phyloP scores from a whole-genome alignment of 1,140 invertebrate genomes.

The Schlechtendalia chinensis region DNA sequence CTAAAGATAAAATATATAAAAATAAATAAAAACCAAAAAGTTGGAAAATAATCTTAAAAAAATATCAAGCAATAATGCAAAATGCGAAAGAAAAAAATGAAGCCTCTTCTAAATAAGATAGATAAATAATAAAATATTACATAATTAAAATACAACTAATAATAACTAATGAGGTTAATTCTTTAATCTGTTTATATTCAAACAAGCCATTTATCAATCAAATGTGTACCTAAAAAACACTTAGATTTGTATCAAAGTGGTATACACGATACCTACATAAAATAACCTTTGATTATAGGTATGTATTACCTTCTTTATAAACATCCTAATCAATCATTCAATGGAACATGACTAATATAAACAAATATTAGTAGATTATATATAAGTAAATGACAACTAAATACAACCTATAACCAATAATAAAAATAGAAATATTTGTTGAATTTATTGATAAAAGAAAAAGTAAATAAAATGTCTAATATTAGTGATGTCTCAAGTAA shows the following conservation, averaged over 20 bases:
- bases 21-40: conserved; percentile 19
- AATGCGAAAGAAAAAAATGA: conserved; percentile 8
- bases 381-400: too few relatives aligned
- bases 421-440: not conserved
- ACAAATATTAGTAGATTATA: not conserved
- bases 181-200: not conserved
- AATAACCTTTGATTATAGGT: not conserved
- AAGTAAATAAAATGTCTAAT: too few relatives aligned
- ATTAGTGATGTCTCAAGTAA: too few relatives aligned
- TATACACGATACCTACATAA: not conserved
- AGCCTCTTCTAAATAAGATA: not conserved
- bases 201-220: not conserved
- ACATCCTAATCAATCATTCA: not conserved
- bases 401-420: not conserved
- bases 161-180: not conserved
- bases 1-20: not conserved
- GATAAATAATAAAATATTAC: not conserved
- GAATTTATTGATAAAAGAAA: not conserved
- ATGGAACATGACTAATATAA: not conserved
- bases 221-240: not conserved
- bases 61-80: conserved; percentile 20
- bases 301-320: not conserved
- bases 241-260: conserved; percentile 4
- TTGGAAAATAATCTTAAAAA: conserved; percentile 20
- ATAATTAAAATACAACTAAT: not conserved